phyloP scores from a whole-genome alignment of 2,888 invertebrate species.

The Steinernema hermaphroditum region DNA sequence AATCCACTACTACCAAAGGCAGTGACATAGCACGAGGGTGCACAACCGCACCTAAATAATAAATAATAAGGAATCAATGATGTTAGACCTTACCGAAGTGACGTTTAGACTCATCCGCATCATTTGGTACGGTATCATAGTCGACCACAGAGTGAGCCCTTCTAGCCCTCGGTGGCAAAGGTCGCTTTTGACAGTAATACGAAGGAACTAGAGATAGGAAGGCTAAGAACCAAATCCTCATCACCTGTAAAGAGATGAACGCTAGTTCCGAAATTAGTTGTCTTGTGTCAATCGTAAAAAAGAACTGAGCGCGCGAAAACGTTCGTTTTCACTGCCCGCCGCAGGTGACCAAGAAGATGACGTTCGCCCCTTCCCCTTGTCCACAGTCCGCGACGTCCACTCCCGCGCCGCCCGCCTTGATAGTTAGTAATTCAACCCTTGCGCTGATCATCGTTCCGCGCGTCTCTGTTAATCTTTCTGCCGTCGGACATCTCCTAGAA shows the following conservation, averaged over 20 bases:
- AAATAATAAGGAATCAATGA: too few species aligned
- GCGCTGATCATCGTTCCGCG: background rate
- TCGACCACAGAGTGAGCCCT: too few species aligned
- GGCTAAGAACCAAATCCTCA: too few species aligned
- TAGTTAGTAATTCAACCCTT: slow-evolving; percentile 25
- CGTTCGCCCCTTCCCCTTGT: background rate
- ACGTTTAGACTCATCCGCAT: too few species aligned
- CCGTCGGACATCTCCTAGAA: slow-evolving; percentile 1
- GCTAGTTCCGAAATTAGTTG: too few species aligned
- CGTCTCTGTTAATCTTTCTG: slow-evolving; percentile 16
- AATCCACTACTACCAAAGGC: background rate
- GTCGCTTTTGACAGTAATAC: too few species aligned
- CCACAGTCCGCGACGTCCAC: background rate
- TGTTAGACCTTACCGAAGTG: too few species aligned
- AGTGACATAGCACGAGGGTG: background rate
- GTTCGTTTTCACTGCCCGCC: slow-evolving; percentile 1
- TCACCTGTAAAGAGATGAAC: too few species aligned
- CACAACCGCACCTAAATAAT: background rate
- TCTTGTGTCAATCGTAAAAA: too few species aligned
- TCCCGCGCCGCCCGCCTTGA: background rate
- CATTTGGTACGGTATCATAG: too few species aligned
- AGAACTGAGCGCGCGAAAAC: background rate
- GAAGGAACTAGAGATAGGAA: too few species aligned
- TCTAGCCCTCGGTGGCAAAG: too few species aligned
- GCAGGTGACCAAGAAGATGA: slow-evolving; percentile 19